Base-by-base conservation (phyloP, 2,797 vertebrate genomes). In the Xiphorhynchus erythropygius region DNA sequence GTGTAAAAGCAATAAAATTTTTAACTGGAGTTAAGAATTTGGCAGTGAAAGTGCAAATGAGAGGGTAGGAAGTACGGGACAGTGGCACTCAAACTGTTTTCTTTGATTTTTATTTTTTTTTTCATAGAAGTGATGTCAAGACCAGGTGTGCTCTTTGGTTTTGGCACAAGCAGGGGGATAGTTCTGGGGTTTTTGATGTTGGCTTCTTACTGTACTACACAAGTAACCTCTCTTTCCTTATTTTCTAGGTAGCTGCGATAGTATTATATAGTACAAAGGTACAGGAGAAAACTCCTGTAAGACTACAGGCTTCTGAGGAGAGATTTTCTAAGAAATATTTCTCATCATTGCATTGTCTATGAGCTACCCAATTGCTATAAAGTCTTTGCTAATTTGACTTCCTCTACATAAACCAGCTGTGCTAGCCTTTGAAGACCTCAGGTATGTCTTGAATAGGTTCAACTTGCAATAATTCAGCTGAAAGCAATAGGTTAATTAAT, bases 341-440 rank as follows among this genome's bases (percentile, higher is more conserved):
- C 87, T 97, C 73, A 80, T 96, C 82, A 83, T n/a, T 79, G 60
- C 39, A 88, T 79, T 87, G 87, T 92, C 84, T 82, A 42, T 71
- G 87, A 94, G 67, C 87, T 95, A 93, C 75, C 95, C 89, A 93
- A 96, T 92, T 93, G 62, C 81, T 89, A 87, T 91, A 94, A 97
- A 96, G n/a, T 82, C 93, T 89, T 80, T 13, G 21, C 94, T 97
- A 97, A 97, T 97, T 98, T 97, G 87, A 95, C 95, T 97, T 98
- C 84, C 94, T 97, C 87, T 83, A 50, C 94, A 87, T 89, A 97
- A 98, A 97, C 82, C 94, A 96, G 77, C 55, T 15, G 5, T 70
- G 44, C 64, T 94, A 37, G 22, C 57, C 92, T 97, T 97, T 98
- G 95, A 98, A 98, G 96, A 93, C 92, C 95, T 94, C 89, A 86